phyloP scores from a whole-genome alignment of 2,888 invertebrate species.

The Seira sanloemensis region DNA sequence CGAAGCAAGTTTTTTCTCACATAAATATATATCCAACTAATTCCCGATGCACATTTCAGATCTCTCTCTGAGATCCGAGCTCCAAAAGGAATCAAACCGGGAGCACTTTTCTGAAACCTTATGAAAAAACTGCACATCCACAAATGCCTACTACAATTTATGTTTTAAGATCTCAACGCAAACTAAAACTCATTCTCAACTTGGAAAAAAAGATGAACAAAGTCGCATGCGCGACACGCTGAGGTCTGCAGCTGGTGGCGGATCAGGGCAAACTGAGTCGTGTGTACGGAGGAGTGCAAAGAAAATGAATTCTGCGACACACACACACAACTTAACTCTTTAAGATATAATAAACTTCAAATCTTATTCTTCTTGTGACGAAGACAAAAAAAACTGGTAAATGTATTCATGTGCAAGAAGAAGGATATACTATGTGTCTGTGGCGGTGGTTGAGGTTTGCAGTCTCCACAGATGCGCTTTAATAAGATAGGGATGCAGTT shows the following conservation, averaged over 20 bases:
- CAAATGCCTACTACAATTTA: no score
- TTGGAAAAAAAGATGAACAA: no score
- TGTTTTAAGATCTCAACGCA: no score
- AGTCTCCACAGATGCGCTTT: not conserved
- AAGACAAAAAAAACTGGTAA: not conserved
- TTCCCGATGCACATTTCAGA: not conserved
- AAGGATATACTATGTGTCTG: no score
- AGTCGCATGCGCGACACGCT: conserved; percentile 8
- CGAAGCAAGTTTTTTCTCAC: no score
- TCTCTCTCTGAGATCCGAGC: no score
- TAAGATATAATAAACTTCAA: no score
- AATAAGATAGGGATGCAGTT: not conserved
- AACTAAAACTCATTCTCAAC: conserved; percentile 20
- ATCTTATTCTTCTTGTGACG: no score
- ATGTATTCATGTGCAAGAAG: not conserved
- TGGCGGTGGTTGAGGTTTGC: not conserved
- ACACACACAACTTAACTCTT: not conserved
- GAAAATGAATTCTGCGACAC: conserved; percentile 52
- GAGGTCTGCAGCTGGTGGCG: not conserved
- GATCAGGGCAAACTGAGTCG: conserved; percentile 56
- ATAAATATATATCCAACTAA: no score
- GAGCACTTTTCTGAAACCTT: not conserved
- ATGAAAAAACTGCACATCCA: not conserved
- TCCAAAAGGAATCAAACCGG: no score
- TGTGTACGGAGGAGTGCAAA: conserved; percentile 32